phyloP scores from a whole-genome alignment of 1,140 invertebrate species.

The Drosophila simulans region DNA sequence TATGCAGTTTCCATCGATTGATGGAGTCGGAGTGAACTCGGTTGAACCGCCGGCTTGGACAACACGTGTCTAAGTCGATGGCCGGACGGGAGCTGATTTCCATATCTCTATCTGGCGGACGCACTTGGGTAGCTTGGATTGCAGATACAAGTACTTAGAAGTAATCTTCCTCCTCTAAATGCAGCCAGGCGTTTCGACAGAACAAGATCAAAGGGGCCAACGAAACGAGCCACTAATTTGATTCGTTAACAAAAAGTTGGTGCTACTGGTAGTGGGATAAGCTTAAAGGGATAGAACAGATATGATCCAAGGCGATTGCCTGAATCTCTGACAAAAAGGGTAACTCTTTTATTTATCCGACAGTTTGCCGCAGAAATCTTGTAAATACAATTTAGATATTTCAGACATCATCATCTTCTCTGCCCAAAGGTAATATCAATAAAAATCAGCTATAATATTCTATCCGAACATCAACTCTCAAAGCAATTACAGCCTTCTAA shows the following conservation, averaged over 20 bases:
- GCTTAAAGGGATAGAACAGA: neutral
- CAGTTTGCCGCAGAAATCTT: too few species aligned
- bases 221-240: constrained; percentile 38
- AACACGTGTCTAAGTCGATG: constrained; percentile 65
- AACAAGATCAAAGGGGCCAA: constrained; percentile 23
- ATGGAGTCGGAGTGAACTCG: constrained; percentile 60
- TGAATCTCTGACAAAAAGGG: neutral
- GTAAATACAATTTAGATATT: neutral
- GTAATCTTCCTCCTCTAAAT: constrained; percentile 19
- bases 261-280: neutral
- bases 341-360: too few species aligned
- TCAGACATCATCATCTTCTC: constrained; percentile 12
- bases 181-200: constrained; percentile 56
- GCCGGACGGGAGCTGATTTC: constrained; percentile 48
- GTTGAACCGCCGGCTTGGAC: constrained; percentile 49
- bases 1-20: constrained; percentile 65
- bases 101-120: constrained; percentile 63
- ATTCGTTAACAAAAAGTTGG: constrained; percentile 1
- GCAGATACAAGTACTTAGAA: constrained; percentile 26
- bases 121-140: constrained; percentile 45
- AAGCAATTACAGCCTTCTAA: constrained; percentile 22
- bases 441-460: constrained; percentile 11
- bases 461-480: constrained; percentile 26
- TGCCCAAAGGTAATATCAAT: constrained; percentile 7
- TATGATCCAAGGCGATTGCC: neutral